phyloP scores from a whole-genome alignment of 2,113 vertebrate species.

The Panurus biarmicus region DNA sequence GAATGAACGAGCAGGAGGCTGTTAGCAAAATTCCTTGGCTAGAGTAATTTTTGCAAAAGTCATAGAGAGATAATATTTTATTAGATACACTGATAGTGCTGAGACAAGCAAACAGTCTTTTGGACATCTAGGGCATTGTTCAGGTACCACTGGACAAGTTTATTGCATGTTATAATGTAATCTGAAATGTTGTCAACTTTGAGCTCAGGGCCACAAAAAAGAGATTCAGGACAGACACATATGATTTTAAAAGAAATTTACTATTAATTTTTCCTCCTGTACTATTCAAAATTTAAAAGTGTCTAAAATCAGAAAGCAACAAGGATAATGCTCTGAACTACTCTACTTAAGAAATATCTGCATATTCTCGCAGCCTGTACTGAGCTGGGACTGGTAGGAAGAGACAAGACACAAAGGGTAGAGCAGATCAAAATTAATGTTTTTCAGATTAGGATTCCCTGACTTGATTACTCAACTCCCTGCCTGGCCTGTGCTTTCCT shows the following conservation, averaged over 20 bases:
- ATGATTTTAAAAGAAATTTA: not conserved
- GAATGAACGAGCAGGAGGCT: not conserved
- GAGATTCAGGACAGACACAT: not conserved
- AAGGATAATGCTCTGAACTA: not conserved
- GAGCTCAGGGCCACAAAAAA: not conserved
- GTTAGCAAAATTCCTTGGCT: not conserved
- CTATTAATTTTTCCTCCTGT: not conserved
- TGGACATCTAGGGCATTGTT: not conserved
- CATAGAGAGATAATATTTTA: not conserved
- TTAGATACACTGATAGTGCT: not conserved
- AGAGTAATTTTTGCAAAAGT: not conserved
- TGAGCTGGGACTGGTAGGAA: not conserved
- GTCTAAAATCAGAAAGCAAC: not conserved
- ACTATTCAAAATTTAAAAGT: not conserved
- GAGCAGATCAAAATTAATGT: not conserved
- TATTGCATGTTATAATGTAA: not conserved
- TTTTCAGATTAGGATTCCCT: not conserved
- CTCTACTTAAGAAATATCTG: not conserved
- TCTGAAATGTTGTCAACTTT: not conserved
- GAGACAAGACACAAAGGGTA: not conserved
- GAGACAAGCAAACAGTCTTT: not conserved
- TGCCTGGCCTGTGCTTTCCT: not conserved
- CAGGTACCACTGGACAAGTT: not conserved
- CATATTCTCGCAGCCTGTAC: not conserved
- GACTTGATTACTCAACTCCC: not conserved